These are phyloP conservation scores for Syngnathus scovelli DNA, from an alignment of 2,113 vertebrate species.

Conservation along the genomic window DNA sequence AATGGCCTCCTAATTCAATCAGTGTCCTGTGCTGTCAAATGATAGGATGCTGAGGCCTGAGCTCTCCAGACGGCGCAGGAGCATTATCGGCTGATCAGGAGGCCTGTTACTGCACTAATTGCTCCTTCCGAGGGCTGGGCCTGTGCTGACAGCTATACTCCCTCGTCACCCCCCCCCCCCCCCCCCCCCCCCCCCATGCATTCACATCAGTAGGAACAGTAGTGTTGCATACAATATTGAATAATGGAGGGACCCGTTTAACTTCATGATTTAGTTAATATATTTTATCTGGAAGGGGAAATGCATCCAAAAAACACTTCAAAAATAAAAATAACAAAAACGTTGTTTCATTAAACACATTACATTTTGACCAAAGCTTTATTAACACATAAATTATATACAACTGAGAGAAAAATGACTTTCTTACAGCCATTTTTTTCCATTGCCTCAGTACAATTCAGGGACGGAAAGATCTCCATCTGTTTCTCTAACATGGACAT, in stretches of 20 bases:
- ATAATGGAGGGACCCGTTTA: constrained; percentile 9
- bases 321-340: constrained; percentile 10
- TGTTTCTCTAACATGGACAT: constrained; percentile 29
- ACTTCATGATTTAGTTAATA: constrained; percentile 14
- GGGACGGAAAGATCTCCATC: not conserved
- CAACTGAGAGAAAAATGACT: constrained; percentile 19
- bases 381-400: constrained; percentile 39
- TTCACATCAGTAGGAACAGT: constrained; percentile 18
- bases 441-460: constrained; percentile 5
- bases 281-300: constrained; percentile 18
- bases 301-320: not conserved
- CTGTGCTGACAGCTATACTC: constrained; percentile 53
- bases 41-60: constrained; percentile 73
- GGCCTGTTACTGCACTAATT: constrained; percentile 84
- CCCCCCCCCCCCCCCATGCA: not conserved
- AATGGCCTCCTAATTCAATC: constrained; percentile 96
- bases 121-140: constrained; percentile 74
- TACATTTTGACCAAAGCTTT: constrained; percentile 2
- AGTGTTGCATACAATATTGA: not conserved
- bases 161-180: not conserved
- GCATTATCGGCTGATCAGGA: constrained; percentile 83
- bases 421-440: constrained; percentile 3
- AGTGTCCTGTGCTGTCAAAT: constrained; percentile 84
- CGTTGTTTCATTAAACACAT: constrained; percentile 5
- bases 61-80: constrained; percentile 74